A percentile compares a stretch with the other conserved stretches of the same genome.
These are phyloP conservation scores for Drosophila pseudoananassae DNA, from an alignment of 1,140 invertebrate genomes.

Conservation along the genomic window DNA sequence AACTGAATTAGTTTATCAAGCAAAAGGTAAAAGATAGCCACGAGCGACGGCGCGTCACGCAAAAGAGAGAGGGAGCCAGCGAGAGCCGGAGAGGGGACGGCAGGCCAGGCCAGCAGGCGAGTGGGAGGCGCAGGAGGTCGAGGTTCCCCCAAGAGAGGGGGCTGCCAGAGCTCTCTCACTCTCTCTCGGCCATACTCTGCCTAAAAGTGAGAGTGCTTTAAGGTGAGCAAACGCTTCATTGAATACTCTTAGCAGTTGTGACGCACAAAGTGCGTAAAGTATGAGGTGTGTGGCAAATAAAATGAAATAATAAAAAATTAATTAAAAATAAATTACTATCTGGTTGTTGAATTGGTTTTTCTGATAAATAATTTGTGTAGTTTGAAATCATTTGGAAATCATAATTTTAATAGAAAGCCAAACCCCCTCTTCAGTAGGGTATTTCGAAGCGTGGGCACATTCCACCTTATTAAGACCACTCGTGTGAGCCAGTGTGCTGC, in stretches of 20 bases:
- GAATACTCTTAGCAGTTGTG: no score
- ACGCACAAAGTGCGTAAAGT: no score
- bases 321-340: no score
- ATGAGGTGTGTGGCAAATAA: no score
- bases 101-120: not conserved
- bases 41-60: slow-evolving; percentile 51
- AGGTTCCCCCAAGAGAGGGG: not conserved
- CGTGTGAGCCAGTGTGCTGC: not conserved
- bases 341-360: no score
- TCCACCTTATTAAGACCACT: slow-evolving; percentile 7
- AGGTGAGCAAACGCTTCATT: not conserved
- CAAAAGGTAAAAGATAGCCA: slow-evolving; percentile 70
- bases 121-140: not conserved
- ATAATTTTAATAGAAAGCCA: not conserved
- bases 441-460: slow-evolving; percentile 31
- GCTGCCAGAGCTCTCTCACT: slow-evolving; percentile 13
- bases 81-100: not conserved
- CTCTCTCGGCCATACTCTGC: slow-evolving; percentile 2
- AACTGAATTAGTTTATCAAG: slow-evolving; percentile 83
- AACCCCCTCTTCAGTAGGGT: not conserved
- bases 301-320: no score
- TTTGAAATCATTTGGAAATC: no score
- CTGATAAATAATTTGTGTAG: no score
- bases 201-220: slow-evolving; percentile 38
- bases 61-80: slow-evolving; percentile 11